These are phyloP conservation scores for Equus przewalskii DNA, from an alignment of 2,113 vertebrate genomes.

Conservation along the genomic window DNA sequence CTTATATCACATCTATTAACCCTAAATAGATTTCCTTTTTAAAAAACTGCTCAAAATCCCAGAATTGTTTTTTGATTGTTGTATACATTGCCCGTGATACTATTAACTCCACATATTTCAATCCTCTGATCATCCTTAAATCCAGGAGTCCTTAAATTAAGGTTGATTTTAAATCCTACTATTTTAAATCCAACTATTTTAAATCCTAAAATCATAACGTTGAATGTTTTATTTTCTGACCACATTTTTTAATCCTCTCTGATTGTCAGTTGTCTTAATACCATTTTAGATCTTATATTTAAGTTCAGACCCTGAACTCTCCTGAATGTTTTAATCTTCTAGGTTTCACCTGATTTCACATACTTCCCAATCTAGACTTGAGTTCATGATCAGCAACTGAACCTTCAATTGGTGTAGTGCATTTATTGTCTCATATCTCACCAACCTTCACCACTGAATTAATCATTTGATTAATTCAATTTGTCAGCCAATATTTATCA, in stretches of 20 bases:
- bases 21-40: background rate
- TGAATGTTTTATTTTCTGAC: background rate
- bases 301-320: background rate
- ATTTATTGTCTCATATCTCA: background rate
- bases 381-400: background rate
- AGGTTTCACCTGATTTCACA: background rate
- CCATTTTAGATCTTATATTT: background rate
- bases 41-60: background rate
- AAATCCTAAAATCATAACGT: background rate
- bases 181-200: background rate
- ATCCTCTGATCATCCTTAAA: background rate
- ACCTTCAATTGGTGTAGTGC: background rate
- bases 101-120: background rate
- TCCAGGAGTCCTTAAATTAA: background rate
- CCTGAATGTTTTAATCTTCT: background rate
- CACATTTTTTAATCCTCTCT: background rate
- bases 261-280: background rate
- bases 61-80: background rate
- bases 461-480: background rate
- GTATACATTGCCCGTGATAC: background rate
- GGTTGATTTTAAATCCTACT: background rate
- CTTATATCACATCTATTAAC: background rate
- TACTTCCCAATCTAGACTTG: background rate
- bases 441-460: background rate
- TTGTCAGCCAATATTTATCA: background rate